A percentile compares a stretch with the other conserved stretches of the same genome.
phyloP scores from a whole-genome alignment of 2,797 vertebrate genomes.

The Cossypha dichroa region DNA sequence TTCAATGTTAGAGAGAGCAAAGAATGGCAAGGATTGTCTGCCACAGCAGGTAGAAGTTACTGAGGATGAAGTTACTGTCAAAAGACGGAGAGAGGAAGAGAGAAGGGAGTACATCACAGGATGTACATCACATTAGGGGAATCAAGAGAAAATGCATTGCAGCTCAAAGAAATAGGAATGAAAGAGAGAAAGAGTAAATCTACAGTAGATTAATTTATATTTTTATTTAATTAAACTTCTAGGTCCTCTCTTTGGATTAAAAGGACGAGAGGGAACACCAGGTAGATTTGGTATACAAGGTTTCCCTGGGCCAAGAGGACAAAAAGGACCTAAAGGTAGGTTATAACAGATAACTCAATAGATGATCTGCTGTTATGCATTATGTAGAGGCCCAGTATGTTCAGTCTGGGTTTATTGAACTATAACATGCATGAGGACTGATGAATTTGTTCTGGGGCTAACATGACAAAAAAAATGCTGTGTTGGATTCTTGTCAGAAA shows the following conservation, averaged over 20 bases:
- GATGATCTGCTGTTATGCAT: neutral
- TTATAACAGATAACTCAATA: neutral
- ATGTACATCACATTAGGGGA: neutral
- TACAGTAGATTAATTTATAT: neutral
- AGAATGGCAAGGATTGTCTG: neutral
- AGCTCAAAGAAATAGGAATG: neutral
- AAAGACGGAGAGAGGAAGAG: neutral
- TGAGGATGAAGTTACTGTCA: neutral
- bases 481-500: neutral
- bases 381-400: neutral
- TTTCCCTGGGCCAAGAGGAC: slow-evolving; percentile 80
- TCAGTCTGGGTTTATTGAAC: neutral
- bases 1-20: neutral
- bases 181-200: neutral
- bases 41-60: neutral
- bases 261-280: slow-evolving; percentile 59
- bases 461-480: neutral
- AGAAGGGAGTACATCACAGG: neutral
- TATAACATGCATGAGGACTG: neutral
- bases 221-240: neutral
- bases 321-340: slow-evolving; percentile 82
- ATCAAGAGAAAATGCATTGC: neutral
- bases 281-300: slow-evolving; percentile 74
- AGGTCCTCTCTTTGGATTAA: slow-evolving; percentile 74
- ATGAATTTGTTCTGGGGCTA: neutral